A percentile compares a stretch with the other conserved stretches of the same genome.
These are phyloP conservation scores for Oreohelix idahoensis DNA, from an alignment of 1,140 invertebrate genomes.

Conservation along the genomic window DNA sequence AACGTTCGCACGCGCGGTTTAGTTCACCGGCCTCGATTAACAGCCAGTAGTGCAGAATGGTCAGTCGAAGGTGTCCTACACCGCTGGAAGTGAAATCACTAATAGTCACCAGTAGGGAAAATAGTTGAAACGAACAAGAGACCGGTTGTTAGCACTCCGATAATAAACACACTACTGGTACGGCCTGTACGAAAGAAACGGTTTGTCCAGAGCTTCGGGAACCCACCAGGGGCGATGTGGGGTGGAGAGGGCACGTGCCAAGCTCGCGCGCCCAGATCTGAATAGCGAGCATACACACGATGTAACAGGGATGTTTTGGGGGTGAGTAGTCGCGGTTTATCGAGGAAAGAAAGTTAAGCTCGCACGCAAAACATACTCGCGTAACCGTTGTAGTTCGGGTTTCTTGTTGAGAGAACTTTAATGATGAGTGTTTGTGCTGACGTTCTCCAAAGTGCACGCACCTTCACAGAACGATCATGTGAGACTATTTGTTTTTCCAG, in stretches of 20 bases:
- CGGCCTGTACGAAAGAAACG: background rate
- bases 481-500: too few species aligned
- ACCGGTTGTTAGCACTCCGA: background rate
- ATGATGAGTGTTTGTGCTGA: background rate
- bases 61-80: background rate
- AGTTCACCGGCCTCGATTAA: background rate
- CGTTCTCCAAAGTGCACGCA: too few species aligned
- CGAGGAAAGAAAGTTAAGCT: background rate
- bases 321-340: background rate
- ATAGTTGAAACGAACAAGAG: background rate
- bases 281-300: constrained; percentile 7
- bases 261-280: background rate
- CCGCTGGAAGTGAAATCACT: background rate
- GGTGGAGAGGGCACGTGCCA: constrained; percentile 8
- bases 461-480: too few species aligned
- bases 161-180: background rate
- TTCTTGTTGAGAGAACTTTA: background rate
- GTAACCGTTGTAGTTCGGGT: background rate
- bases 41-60: background rate
- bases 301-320: background rate
- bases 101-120: background rate
- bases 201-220: background rate
- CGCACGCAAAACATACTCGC: background rate
- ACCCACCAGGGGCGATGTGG: background rate
- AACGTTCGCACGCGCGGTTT: background rate